Percentiles rank a stretch among this genome's conserved stretches.
phyloP scores from a whole-genome alignment of 2,888 invertebrate genomes.

The Lottia scabra region DNA sequence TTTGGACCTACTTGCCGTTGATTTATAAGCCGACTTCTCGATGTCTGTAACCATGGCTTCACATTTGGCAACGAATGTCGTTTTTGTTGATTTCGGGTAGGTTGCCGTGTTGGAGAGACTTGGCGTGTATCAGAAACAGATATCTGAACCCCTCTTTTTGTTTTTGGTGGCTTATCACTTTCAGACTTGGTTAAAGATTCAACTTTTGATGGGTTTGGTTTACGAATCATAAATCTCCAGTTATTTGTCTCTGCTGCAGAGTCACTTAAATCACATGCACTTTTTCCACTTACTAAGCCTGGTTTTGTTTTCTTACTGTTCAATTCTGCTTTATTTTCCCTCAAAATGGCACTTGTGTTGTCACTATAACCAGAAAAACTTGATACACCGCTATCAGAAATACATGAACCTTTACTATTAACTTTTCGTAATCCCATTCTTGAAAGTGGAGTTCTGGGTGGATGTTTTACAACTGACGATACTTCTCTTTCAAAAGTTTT shows the following conservation, averaged over 20 bases:
- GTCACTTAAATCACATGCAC: background rate
- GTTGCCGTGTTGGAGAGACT: background rate
- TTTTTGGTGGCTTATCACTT: background rate
- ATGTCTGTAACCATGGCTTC: conserved; percentile 7
- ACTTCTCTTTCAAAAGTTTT: background rate
- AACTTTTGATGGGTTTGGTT: background rate
- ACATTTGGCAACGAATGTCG: background rate
- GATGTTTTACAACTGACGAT: background rate
- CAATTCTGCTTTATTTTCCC: conserved; percentile 13
- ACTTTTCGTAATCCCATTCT: conserved; percentile 24
- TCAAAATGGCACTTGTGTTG: conserved; percentile 40
- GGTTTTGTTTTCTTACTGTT: background rate
- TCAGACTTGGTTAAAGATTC: background rate
- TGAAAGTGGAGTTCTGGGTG: background rate
- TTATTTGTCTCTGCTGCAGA: background rate
- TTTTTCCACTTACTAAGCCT: background rate
- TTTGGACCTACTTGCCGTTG: conserved; percentile 20
- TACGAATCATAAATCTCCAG: background rate
- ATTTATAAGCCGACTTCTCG: conserved; percentile 17
- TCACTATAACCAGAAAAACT: conserved; percentile 50
- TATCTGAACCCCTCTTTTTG: background rate
- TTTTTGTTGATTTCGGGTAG: conserved; percentile 3
- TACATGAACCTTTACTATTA: conserved; percentile 43
- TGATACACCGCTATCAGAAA: conserved; percentile 59
- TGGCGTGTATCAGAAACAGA: conserved; percentile 8